Conservation (phyloP, 2,113 vertebrate species). For the Uria lomvia region DNA sequence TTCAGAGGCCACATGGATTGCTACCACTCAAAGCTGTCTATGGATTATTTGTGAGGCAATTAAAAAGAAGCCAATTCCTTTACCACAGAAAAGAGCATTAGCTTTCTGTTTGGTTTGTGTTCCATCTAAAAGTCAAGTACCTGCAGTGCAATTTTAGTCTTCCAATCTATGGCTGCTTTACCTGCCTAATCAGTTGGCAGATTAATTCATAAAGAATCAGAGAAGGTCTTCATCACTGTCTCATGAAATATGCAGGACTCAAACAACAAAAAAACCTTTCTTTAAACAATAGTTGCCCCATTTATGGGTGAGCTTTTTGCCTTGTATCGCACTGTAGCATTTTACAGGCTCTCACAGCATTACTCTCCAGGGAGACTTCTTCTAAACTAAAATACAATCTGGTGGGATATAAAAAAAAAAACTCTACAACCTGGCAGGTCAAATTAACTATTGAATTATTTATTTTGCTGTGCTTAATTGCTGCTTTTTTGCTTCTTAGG, state of each 20-base stretch:
- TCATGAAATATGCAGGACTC: slow-evolving; percentile 21
- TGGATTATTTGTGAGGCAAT: slow-evolving; percentile 54
- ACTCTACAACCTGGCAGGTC: slow-evolving; percentile 24
- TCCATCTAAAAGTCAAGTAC: slow-evolving; percentile 1
- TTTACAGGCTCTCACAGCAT: background rate
- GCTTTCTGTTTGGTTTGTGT: slow-evolving; percentile 37
- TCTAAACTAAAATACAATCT: slow-evolving; percentile 47
- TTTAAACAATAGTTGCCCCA: slow-evolving; percentile 2
- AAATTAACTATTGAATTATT: slow-evolving; percentile 66
- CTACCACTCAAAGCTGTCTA: slow-evolving; percentile 27
- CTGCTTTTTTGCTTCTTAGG: slow-evolving; percentile 37
- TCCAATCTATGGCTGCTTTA: slow-evolving; percentile 21
- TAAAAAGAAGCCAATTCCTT: slow-evolving; percentile 38
- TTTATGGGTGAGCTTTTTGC: slow-evolving; percentile 1
- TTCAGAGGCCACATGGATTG: background rate
- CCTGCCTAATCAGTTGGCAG: slow-evolving; percentile 18
- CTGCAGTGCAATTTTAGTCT: background rate
- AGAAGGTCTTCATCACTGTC: background rate
- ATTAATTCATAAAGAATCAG: slow-evolving; percentile 33
- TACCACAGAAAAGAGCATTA: background rate
- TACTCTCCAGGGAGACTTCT: slow-evolving; percentile 11
- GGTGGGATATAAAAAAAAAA: slow-evolving; percentile 6
- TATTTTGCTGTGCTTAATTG: slow-evolving; percentile 64
- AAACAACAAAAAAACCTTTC: background rate
- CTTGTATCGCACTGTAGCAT: background rate